Evolutionary conservation across 2,888 invertebrate species (phyloP).

Genomic region (Caenorhabditis drosophilae): DNA sequence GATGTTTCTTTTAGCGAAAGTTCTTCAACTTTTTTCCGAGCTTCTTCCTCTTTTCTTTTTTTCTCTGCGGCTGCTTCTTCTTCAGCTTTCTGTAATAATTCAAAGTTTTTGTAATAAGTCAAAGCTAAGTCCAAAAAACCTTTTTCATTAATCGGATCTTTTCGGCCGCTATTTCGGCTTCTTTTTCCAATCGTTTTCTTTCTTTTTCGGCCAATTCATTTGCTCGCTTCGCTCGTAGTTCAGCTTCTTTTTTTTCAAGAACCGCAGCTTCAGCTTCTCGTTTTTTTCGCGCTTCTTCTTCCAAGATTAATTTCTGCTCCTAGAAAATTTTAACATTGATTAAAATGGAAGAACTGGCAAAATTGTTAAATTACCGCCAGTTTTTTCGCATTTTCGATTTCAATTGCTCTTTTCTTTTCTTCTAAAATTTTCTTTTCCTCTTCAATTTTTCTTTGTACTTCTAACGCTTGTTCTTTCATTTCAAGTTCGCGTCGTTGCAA

Average conservation of each 20-base stretch:
- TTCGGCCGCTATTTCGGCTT: constrained; percentile 10
- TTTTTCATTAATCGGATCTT: constrained; percentile 7
- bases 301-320: constrained; percentile 22
- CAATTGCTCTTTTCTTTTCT: constrained; percentile 24
- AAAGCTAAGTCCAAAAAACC: background rate
- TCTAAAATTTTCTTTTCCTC: constrained; percentile 21
- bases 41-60: constrained; percentile 8
- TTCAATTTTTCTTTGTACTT: constrained; percentile 25
- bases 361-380: no score
- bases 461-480: constrained; percentile 36
- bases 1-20: constrained; percentile 8
- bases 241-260: constrained; percentile 13
- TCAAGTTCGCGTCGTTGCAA: constrained; percentile 36
- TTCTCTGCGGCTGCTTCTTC: constrained; percentile 3
- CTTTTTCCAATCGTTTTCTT: constrained; percentile 10
- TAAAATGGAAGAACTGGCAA: no score
- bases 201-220: constrained; percentile 23
- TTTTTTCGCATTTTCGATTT: constrained; percentile 18
- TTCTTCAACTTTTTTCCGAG: constrained; percentile 15
- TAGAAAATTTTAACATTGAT: no score
- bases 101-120: background rate
- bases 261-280: constrained; percentile 20
- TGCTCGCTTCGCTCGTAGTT: constrained; percentile 9
- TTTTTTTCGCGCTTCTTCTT: constrained; percentile 12
- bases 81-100: constrained; percentile 4